Evolutionary conservation across 2,113 vertebrate genomes (phyloP).

Genomic region (Protomyctophum bolini): DNA sequence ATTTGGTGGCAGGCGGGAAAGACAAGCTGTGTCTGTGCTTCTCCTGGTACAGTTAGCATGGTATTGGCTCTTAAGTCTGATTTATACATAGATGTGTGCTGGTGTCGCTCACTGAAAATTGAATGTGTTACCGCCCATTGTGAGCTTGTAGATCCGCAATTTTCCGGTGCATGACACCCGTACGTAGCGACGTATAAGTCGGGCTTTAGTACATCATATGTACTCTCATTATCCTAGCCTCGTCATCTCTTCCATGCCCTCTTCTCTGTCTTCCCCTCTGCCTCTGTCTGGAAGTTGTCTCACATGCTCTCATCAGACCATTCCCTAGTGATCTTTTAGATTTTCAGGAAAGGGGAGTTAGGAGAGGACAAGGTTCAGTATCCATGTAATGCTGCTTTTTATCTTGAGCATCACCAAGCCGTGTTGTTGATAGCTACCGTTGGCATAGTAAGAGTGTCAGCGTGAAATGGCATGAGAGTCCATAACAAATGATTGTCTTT

Average conservation of each 20-base stretch:
- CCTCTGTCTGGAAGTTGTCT: constrained; percentile 47
- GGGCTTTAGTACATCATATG: not conserved
- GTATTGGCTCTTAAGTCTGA: constrained; percentile 29
- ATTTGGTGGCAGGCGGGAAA: constrained; percentile 43
- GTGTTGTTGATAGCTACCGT: constrained; percentile 17
- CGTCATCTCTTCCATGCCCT: not conserved
- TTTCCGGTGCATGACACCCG: no score
- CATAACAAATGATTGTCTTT: constrained; percentile 31
- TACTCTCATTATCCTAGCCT: not conserved
- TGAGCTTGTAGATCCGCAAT: no score
- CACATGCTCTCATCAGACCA: constrained; percentile 34
- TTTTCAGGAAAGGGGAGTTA: constrained; percentile 32
- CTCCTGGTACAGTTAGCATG: constrained; percentile 43
- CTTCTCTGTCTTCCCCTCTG: constrained; percentile 18
- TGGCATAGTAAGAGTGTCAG: constrained; percentile 39
- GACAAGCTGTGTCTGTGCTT: constrained; percentile 37
- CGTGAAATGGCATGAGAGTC: constrained; percentile 9
- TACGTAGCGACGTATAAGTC: no score
- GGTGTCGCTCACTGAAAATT: no score
- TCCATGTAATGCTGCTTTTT: constrained; percentile 68
- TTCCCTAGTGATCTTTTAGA: constrained; percentile 45
- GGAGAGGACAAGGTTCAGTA: constrained; percentile 48
- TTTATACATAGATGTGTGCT: no score
- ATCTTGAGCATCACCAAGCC: constrained; percentile 46
- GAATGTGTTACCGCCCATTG: no score